Conservation (phyloP, 2,888 invertebrate species). For the Heteropelma amictum region DNA sequence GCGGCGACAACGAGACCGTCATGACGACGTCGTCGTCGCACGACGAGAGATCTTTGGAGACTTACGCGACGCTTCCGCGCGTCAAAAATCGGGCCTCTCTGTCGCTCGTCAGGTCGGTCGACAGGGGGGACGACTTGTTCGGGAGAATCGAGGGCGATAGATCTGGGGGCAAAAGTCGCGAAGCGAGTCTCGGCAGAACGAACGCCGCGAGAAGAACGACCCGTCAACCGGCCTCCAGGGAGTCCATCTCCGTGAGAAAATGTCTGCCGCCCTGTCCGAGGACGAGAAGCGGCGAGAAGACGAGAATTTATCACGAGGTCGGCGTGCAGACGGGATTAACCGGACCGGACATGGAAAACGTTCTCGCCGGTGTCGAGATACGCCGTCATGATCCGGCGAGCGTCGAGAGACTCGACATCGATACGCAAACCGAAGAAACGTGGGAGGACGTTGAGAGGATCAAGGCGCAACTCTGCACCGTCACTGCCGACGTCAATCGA, state of each 20-base stretch:
- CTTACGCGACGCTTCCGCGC: slow-evolving; percentile 89
- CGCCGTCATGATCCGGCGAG: slow-evolving; percentile 71
- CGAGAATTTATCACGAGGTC: slow-evolving; percentile 89
- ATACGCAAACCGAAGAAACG: slow-evolving; percentile 83
- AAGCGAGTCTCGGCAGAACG: slow-evolving; percentile 77
- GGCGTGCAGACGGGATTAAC: slow-evolving; percentile 88
- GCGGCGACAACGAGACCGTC: background rate
- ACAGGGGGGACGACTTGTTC: slow-evolving; percentile 79
- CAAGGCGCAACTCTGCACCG: slow-evolving; percentile 79
- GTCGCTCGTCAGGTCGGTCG: slow-evolving; percentile 30
- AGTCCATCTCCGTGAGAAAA: slow-evolving; percentile 71
- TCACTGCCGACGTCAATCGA: slow-evolving; percentile 78
- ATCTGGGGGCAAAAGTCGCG: slow-evolving; percentile 72
- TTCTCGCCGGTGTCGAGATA: slow-evolving; percentile 81
- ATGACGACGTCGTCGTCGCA: background rate
- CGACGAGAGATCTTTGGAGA: slow-evolving; percentile 81
- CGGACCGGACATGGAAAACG: slow-evolving; percentile 85
- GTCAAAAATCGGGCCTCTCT: slow-evolving; percentile 81
- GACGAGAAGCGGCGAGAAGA: slow-evolving; percentile 75
- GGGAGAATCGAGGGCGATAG: slow-evolving; percentile 68
- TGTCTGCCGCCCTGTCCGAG: slow-evolving; percentile 79
- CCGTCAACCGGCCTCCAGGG: slow-evolving; percentile 61
- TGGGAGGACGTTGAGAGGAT: slow-evolving; percentile 83
- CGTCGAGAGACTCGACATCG: slow-evolving; percentile 80
- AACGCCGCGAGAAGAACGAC: slow-evolving; percentile 60